These are phyloP conservation scores for Maccullochella peelii DNA, from an alignment of 2,113 vertebrate genomes.

Conservation along the genomic window DNA sequence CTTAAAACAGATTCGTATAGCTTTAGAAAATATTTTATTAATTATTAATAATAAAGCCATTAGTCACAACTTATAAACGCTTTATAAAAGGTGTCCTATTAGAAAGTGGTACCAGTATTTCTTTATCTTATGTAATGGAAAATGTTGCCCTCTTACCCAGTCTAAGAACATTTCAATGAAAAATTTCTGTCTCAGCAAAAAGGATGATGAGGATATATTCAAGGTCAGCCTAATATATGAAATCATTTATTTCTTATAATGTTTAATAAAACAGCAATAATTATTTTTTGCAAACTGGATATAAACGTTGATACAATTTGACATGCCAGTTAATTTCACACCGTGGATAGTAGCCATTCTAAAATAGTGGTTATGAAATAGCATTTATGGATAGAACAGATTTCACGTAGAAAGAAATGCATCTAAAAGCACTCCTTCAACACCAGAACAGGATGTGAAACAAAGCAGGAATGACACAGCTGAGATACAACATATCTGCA, in stretches of 20 bases:
- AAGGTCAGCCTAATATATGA: conserved; percentile 62
- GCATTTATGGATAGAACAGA: conserved; percentile 58
- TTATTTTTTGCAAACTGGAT: conserved; percentile 83
- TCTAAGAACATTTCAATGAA: neutral
- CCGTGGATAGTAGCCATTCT: conserved; percentile 62
- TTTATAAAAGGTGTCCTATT: neutral
- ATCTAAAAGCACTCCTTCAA: conserved; percentile 50
- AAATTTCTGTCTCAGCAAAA: neutral
- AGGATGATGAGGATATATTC: conserved; percentile 18
- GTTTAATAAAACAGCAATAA: conserved; percentile 73
- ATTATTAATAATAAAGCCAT: neutral
- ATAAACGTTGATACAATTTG: conserved; percentile 77
- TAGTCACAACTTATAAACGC: neutral
- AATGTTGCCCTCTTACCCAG: neutral
- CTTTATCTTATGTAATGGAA: neutral
- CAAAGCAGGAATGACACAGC: conserved; percentile 44
- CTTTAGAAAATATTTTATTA: neutral
- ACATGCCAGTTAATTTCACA: conserved; percentile 77
- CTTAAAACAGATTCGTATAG: neutral
- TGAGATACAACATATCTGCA: conserved; percentile 45
- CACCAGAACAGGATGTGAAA: conserved; percentile 59
- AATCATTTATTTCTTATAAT: conserved; percentile 79
- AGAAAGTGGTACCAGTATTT: neutral
- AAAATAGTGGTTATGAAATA: conserved; percentile 68
- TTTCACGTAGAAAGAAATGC: conserved; percentile 42